These are phyloP conservation scores for Smutsia temminckii DNA, from an alignment of 2,797 vertebrate species.

Conservation along the genomic window DNA sequence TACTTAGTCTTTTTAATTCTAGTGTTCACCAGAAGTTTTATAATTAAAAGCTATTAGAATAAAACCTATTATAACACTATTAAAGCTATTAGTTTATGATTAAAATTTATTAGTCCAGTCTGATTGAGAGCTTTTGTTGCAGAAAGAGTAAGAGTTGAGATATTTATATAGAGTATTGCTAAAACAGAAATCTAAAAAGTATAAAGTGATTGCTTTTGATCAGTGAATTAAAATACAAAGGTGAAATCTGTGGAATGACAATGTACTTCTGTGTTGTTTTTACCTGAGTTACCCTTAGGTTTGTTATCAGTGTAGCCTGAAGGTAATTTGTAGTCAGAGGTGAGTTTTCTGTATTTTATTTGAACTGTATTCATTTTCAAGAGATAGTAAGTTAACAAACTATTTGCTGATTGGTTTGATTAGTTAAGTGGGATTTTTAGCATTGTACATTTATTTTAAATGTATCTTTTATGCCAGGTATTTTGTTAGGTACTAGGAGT, in stretches of 20 bases:
- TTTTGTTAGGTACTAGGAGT: not conserved
- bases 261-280: not conserved
- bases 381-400: not conserved
- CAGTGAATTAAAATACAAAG: not conserved
- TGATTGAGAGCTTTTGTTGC: conserved; percentile 4
- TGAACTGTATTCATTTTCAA: not conserved
- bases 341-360: not conserved
- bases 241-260: not conserved
- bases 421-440: not conserved
- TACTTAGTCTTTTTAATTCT: conserved; percentile 2
- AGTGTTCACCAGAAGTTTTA: conserved; percentile 9
- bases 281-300: not conserved
- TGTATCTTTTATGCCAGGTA: not conserved
- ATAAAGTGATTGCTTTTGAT: not conserved
- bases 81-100: not conserved
- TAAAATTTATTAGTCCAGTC: not conserved
- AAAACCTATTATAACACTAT: not conserved
- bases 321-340: not conserved
- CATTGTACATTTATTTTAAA: not conserved
- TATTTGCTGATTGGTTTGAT: not conserved
- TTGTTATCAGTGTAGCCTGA: not conserved
- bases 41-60: conserved; percentile 12
- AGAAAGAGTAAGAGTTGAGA: not conserved
- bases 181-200: not conserved
- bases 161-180: not conserved